Evolutionary conservation across 1,140 invertebrate genomes (phyloP), one percentile per base, ranked within the genome.

Genomic region (Magallana angulata): DNA sequence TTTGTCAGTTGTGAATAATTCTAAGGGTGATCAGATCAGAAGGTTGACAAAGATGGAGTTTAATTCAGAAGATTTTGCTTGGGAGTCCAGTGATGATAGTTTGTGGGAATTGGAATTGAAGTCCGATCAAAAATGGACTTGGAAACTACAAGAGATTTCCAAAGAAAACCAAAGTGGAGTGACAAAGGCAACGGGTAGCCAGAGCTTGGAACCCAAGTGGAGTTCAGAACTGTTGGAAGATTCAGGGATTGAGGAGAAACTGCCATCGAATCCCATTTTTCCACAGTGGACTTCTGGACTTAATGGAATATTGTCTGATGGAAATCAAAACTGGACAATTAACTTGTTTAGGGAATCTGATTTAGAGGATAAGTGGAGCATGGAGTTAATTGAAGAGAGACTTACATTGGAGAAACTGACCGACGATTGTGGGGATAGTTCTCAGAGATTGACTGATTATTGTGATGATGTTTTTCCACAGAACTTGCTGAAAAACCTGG

Each of bases 401-500:
- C 68, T 82, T 7, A 58, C 56, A n/a, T 24, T 71, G 83, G 57
- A 68, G n/a, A 59, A 68, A 68, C 59, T 89, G 64, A 64, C 62
- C 16, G 36, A 57, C 12, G 68, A 85, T 85, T 57, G 48, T 62
- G 24, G n/a, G 59, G 82, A 60, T 90, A 82, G 36, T 64, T 7
- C 18, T 14, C 62, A 64, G 14, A 64, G 62, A 0, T 64, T 64
- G 14, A 16, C 14, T 64, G 62, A 64, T 64, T 18, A 16, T 64
- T 64, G 48, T 62, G 58, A 48, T 84, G 82, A 81, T 90, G 84
- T 90, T 30, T 88, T 87, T 87, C 87, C 85, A 57, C 90, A 94
- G 94, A 92, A 91, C 71, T 88, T 94, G 87, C 89, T 90, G 84
- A 88, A 89, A 62, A 91, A 90, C 14, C 83, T 94, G 9, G 92